Percentiles rank a stretch among this genome's conserved stretches.
Evolutionary conservation across 2,113 vertebrate species (phyloP).

Genomic region (Otis tarda): DNA sequence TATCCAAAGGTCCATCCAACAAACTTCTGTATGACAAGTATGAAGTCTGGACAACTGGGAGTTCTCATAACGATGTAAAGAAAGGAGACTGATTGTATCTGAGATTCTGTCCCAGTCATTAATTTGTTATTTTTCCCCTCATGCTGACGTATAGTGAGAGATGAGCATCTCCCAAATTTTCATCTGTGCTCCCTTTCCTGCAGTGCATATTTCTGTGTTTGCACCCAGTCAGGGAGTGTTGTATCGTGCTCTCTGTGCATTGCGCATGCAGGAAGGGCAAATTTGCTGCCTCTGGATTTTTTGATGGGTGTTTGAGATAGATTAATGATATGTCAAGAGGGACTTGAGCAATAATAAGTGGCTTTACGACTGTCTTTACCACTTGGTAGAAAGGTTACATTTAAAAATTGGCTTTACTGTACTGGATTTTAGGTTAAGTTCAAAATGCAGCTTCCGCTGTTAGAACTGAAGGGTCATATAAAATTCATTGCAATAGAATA

Average conservation of each 20-base stretch:
- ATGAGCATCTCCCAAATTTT: not conserved
- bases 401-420: constrained; percentile 54
- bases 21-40: not conserved
- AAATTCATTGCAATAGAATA: constrained; percentile 71
- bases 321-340: constrained; percentile 55
- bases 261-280: constrained; percentile 17
- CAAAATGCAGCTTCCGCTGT: constrained; percentile 55
- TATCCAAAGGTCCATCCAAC: not conserved
- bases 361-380: constrained; percentile 50
- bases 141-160: not conserved
- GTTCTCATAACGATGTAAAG: not conserved
- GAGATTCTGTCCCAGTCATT: not conserved
- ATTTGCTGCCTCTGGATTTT: constrained; percentile 59
- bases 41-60: not conserved
- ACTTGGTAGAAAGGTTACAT: constrained; percentile 56
- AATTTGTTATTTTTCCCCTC: not conserved
- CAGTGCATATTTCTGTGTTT: not conserved
- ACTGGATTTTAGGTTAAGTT: constrained; percentile 66
- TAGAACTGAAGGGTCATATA: constrained; percentile 69
- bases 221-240: not conserved
- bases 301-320: constrained; percentile 44
- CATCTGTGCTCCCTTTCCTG: not conserved
- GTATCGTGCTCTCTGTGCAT: not conserved
- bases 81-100: not conserved
- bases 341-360: constrained; percentile 46